Base-by-base conservation (phyloP, 1,140 invertebrate species). In the Drosophila kanapiae region DNA sequence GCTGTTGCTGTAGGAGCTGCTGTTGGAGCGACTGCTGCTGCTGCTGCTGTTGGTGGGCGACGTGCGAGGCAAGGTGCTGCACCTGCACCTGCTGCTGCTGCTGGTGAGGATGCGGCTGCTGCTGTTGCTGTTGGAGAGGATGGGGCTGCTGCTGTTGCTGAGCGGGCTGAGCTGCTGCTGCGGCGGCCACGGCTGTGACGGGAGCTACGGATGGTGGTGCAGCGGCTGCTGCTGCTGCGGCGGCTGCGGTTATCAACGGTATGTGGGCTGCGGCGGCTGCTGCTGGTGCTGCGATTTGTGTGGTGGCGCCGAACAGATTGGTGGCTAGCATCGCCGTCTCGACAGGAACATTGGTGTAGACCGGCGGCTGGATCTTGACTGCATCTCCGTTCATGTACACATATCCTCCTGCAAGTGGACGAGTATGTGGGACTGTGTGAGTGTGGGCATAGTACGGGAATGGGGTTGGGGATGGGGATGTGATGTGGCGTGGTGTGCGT, bases 331-430 rank as follows among this genome's bases (percentile, higher is more conserved):
- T 91, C 72, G 90, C 92, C 84, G 92, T 91, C 64, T 92, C 92
- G 76, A 92, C 92, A 86, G 92, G 91, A 81, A 92, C 92, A 86
- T 91, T 91, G 47, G 91, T 80, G 60, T 92, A 92, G 49, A 92
- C 83, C 59, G 82, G 77, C 83, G 72, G 91, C 72, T 85, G 91
- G 76, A 92, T 82, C 64, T 92, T 92, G 63, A 92, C 88, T 78
- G 85, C 82, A 92, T 92, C 91, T 78, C 88, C 91, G 80, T 92
- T 92, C 91, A 92, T 92, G 75, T 91, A 92, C 42, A 92, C 91
- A 80, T 92, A 92, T 77, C 91, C 91, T 81, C 91, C 91, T 91
- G 74, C 40, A 75, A 49, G 23, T 58, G 35, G 27, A 18, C 37
- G 27, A 64, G 13, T 31, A 63, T 43, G 16, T 33, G 59, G 35